Base-by-base conservation (phyloP, 2,797 vertebrate genomes). In the Manis crassicaudata region DNA sequence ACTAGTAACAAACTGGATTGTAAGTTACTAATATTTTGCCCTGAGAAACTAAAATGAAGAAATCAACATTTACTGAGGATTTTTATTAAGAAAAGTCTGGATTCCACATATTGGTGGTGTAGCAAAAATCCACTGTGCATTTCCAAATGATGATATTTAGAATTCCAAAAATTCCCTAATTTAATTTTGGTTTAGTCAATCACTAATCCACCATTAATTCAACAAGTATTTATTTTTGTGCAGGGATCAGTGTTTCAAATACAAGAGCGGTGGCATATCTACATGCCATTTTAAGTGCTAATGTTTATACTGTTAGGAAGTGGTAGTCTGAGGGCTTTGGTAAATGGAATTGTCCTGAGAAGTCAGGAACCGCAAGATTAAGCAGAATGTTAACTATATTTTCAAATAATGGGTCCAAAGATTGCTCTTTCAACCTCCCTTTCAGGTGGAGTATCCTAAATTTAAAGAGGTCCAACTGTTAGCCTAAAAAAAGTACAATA, bases 111-210 rank as follows among this genome's bases (percentile, higher is more conserved):
- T 46, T 32, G 32, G 32, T 81, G 73, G 4, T 46, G 4, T 29
- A 95, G 56, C 73, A 68, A 96, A 89, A 10, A 63, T 77, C 43
- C 32, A 90, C n/a, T 72, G 13, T 63, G 35, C 23, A 37, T 52
- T 84, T 97, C 18, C 85, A 37, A 88, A 88, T 58, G 6, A 56
- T 76, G 77, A 81, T 3, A 79, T 25, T 2, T 94, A 6, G 40
- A 87, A 92, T 92, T 87, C 14, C 29, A 60, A 63, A 80, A 92
- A 23, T 46, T 94, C 46, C 29, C 14, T 25, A 84, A 82, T 88
- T 95, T 87, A 60, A 89, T 88, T 95, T 92, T 77, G 52, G 88
- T 58, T 75, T 73, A 95, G 12, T 92, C 46, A 86, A 54, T 76
- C 68, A 92, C 13, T 75, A 68, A 72, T 56, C 37, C 25, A 83